Conservation (phyloP, 2,797 vertebrate species). For the Chloroceryle inda region DNA sequence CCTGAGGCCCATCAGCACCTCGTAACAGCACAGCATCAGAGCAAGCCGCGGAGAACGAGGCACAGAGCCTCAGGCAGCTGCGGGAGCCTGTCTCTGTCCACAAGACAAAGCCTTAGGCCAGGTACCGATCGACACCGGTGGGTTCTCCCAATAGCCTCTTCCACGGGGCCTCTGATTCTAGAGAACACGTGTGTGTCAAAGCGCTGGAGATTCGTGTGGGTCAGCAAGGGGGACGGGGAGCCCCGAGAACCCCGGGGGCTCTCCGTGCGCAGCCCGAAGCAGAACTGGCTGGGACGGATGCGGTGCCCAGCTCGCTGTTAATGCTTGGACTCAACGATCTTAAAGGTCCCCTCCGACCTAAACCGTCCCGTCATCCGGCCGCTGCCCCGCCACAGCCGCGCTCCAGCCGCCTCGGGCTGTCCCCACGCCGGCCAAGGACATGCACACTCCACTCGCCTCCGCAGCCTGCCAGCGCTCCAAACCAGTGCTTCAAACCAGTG, state of each 20-base stretch:
- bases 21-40: not conserved
- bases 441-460: too few relatives aligned
- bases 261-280: not conserved
- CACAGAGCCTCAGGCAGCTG: not conserved
- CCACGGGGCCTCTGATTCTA: fast-evolving
- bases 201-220: fast-evolving
- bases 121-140: fast-evolving
- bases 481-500: too few relatives aligned
- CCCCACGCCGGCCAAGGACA: not conserved
- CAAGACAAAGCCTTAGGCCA: not conserved
- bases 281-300: not conserved
- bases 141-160: not conserved
- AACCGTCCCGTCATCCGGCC: not conserved
- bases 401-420: not conserved
- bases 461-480: not conserved
- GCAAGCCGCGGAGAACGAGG: not conserved
- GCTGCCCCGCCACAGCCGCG: not conserved
- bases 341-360: not conserved
- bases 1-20: not conserved
- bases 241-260: fast-evolving
- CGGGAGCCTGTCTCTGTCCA: fast-evolving
- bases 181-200: fast-evolving
- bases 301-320: not conserved
- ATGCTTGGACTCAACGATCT: not conserved
- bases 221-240: fast-evolving